Conservation (phyloP, 1,140 invertebrate genomes). For the Achatina immaculata region DNA sequence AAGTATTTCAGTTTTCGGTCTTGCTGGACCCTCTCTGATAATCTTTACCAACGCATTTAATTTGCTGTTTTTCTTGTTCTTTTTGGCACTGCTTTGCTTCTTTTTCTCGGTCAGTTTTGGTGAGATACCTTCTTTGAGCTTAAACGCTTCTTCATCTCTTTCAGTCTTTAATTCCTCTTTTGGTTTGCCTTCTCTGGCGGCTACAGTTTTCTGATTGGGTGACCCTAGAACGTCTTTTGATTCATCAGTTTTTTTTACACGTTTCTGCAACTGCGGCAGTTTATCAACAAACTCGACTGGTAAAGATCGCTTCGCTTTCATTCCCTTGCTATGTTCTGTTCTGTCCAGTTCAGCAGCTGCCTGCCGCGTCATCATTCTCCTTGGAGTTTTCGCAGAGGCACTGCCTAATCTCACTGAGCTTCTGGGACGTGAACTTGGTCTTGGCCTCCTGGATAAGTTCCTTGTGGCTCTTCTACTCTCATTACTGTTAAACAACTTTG, state of each 20-base stretch:
- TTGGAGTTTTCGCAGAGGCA: neutral
- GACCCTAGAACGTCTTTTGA: neutral
- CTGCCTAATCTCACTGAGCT: neutral
- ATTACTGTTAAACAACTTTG: neutral
- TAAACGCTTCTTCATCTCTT: neutral
- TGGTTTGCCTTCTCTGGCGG: neutral
- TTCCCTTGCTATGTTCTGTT: neutral
- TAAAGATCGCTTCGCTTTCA: neutral
- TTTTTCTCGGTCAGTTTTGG: neutral
- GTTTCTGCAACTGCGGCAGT: neutral
- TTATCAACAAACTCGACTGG: slow-evolving; percentile 16
- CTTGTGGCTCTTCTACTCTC: neutral
- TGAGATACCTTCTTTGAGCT: neutral
- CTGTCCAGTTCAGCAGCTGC: neutral
- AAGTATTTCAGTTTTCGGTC: neutral
- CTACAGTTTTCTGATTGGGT: neutral
- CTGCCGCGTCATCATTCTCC: neutral
- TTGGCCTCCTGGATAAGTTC: neutral
- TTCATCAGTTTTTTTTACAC: neutral
- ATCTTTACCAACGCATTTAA: no score
- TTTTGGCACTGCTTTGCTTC: neutral
- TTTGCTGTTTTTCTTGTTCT: neutral
- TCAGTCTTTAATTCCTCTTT: neutral
- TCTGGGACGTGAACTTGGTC: neutral
- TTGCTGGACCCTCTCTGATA: neutral